Evolutionary conservation across 2,797 vertebrate genomes (phyloP).

Genomic region (Sylvilagus floridanus): DNA sequence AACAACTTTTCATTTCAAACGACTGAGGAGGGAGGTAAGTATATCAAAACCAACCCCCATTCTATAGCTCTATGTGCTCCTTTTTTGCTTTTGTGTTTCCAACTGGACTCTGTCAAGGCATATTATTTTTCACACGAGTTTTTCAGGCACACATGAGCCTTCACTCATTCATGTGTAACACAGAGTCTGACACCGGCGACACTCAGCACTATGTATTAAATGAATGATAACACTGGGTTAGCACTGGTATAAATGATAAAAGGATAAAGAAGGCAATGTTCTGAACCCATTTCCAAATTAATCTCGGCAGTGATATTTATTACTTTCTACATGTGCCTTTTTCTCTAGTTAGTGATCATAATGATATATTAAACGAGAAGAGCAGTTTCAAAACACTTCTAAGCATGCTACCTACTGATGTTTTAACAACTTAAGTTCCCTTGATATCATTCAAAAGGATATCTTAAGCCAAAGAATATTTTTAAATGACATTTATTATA

Average conservation of each 20-base stretch:
- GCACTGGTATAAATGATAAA: constrained; percentile 43
- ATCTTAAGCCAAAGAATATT: constrained; percentile 37
- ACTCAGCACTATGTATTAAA: neutral
- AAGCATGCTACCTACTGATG: neutral
- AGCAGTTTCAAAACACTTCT: constrained; percentile 32
- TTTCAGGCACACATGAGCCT: neutral
- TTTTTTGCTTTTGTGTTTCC: neutral
- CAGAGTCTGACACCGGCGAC: neutral
- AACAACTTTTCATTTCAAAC: constrained; percentile 28
- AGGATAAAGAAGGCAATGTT: constrained; percentile 38
- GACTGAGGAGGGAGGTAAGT: neutral
- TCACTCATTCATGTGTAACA: neutral
- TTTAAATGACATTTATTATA: constrained; percentile 37
- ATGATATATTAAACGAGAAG: constrained; percentile 34
- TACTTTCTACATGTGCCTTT: constrained; percentile 43
- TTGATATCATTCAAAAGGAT: constrained; percentile 55
- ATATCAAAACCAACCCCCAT: neutral
- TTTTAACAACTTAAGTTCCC: constrained; percentile 35
- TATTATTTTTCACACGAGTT: constrained; percentile 6
- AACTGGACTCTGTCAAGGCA: neutral
- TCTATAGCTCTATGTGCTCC: accelerated
- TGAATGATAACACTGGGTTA: neutral
- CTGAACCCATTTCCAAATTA: constrained; percentile 57
- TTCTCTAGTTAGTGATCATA: constrained; percentile 19
- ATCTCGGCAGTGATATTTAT: constrained; percentile 38